Percentiles rank a stretch among this genome's conserved stretches.
Evolutionary conservation across 1,140 invertebrate species (phyloP).

Genomic region (Camponotus pennsylvanicus): DNA sequence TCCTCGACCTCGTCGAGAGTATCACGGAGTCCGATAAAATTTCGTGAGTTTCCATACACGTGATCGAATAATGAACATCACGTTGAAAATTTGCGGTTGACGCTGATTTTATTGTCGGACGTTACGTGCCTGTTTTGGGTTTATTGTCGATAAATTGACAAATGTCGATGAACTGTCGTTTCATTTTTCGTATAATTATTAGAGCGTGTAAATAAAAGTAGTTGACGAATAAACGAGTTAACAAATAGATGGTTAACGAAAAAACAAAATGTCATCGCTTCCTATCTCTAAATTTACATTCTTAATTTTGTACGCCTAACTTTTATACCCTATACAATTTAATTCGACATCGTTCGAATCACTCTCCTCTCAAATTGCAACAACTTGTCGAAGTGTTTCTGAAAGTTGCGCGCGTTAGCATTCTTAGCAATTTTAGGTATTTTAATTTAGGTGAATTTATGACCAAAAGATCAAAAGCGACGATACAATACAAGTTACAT

Average conservation of each 20-base stretch:
- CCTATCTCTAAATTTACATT: slow-evolving; percentile 25
- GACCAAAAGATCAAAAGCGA: background rate
- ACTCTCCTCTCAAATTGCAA: background rate
- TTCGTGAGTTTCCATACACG: slow-evolving; percentile 12
- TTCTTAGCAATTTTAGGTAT: background rate
- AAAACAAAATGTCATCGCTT: background rate
- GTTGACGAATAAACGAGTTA: too few relatives aligned
- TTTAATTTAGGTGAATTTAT: background rate
- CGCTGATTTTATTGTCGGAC: slow-evolving; percentile 19
- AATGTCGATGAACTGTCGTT: slow-evolving; percentile 4
- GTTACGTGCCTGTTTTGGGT: slow-evolving; percentile 5
- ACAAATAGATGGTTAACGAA: too few relatives aligned
- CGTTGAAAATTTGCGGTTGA: slow-evolving; percentile 32
- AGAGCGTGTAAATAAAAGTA: background rate
- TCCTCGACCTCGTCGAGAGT: background rate
- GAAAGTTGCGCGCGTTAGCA: background rate
- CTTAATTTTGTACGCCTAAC: slow-evolving; percentile 23
- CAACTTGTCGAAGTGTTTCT: background rate
- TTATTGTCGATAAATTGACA: slow-evolving; percentile 34
- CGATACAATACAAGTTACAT: background rate
- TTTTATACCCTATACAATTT: slow-evolving; percentile 11
- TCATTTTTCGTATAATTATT: slow-evolving; percentile 9
- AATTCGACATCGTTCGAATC: background rate
- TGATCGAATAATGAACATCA: slow-evolving; percentile 26
- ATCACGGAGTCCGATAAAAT: slow-evolving; percentile 20